Percentiles rank a stretch among this genome's conserved stretches.
These are phyloP conservation scores for Oxyscelio sp. DNA, from an alignment of 2,888 invertebrate genomes.

Conservation along the genomic window DNA sequence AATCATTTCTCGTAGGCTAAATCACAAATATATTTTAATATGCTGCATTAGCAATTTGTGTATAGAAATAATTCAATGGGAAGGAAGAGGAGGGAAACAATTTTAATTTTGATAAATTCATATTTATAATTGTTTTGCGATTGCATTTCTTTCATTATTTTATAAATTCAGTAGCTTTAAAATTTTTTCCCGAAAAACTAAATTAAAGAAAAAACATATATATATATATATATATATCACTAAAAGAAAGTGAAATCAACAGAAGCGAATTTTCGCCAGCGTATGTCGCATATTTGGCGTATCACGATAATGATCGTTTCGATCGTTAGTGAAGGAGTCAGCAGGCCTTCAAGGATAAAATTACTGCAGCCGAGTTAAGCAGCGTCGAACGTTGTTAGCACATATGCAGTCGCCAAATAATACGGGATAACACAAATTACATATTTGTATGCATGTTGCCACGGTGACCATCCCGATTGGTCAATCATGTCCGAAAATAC, in stretches of 20 bases:
- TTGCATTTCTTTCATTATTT: no score
- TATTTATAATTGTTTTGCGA: no score
- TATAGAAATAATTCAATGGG: no score
- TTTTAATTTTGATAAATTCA: no score
- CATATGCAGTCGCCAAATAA: conserved; percentile 56
- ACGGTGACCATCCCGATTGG: conserved; percentile 64
- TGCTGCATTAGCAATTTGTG: no score
- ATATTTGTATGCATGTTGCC: conserved; percentile 55
- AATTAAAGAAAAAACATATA: no score
- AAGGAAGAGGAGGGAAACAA: no score
- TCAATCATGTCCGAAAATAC: conserved; percentile 50
- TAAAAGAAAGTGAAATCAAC: not conserved
- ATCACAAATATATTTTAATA: no score
- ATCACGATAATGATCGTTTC: conserved; percentile 62
- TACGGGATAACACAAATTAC: conserved; percentile 53
- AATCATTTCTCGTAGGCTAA: no score
- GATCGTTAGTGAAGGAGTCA: conserved; percentile 60
- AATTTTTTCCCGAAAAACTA: no score
- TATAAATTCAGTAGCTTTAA: no score
- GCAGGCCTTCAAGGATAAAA: conserved; percentile 68
- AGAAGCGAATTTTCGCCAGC: not conserved
- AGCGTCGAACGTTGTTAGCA: conserved; percentile 21
- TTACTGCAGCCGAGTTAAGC: conserved; percentile 63
- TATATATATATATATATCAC: no score
- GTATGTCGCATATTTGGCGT: conserved; percentile 47